phyloP scores from a whole-genome alignment of 2,113 vertebrate species.

The Catharus bicknelli region DNA sequence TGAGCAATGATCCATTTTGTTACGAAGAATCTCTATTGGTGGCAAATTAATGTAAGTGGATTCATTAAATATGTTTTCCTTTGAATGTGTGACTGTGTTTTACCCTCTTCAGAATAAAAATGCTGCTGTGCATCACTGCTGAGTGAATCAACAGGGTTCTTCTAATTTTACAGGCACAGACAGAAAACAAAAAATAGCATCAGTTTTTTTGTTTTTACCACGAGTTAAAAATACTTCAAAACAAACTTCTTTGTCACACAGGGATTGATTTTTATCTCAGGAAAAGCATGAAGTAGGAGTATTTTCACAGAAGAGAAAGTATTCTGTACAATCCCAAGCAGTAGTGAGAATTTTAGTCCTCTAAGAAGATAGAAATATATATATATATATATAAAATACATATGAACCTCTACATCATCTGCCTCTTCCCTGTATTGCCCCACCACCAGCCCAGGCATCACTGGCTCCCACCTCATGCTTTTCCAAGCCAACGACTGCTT shows the following conservation, averaged over 20 bases:
- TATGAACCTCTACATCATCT: background rate
- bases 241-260: background rate
- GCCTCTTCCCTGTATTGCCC: background rate
- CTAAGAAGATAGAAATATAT: background rate
- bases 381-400: background rate
- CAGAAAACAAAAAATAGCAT: background rate
- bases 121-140: background rate
- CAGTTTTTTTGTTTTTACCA: background rate
- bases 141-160: background rate
- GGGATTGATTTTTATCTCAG: background rate
- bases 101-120: background rate
- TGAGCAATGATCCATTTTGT: background rate
- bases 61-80: constrained; percentile 19
- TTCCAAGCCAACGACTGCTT: background rate
- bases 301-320: background rate
- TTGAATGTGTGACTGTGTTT: background rate
- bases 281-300: background rate
- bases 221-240: background rate
- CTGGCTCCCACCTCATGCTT: background rate
- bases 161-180: background rate
- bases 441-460: background rate
- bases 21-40: background rate
- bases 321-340: background rate
- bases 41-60: background rate
- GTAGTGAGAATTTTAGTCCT: background rate